phyloP scores from a whole-genome alignment of 2,888 invertebrate genomes.

The Phlogophora meticulosa region DNA sequence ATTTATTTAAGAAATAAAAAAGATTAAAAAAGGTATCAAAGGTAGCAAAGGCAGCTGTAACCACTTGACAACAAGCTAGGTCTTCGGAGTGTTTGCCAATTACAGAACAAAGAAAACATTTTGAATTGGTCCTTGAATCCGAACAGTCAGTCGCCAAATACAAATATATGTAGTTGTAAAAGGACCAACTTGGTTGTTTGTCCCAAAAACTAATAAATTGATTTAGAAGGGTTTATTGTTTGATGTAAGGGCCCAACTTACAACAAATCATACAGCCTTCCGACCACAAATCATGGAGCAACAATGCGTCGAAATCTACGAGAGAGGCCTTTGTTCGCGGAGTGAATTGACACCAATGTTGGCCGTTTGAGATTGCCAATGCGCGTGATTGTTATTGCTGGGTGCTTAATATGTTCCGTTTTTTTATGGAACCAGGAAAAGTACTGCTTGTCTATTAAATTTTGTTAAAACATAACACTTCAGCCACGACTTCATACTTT shows the following conservation, averaged over 20 bases:
- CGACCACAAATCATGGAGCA: constrained; percentile 59
- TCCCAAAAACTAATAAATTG: constrained; percentile 51
- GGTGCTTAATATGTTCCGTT: neutral
- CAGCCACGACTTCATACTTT: neutral
- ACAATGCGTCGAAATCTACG: constrained; percentile 50
- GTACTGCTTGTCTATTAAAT: no score
- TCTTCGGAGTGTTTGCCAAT: neutral
- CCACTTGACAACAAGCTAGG: neutral
- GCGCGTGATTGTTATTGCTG: constrained; percentile 12
- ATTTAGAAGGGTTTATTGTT: constrained; percentile 56
- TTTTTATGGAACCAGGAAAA: no score
- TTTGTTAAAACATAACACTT: no score
- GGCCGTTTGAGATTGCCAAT: constrained; percentile 18
- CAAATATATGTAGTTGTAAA: constrained; percentile 33
- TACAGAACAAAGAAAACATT: constrained; percentile 7
- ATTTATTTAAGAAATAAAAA: no score
- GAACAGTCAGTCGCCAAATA: neutral
- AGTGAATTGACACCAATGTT: constrained; percentile 44
- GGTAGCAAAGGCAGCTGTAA: no score
- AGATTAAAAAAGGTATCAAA: no score
- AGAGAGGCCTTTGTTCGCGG: constrained; percentile 38
- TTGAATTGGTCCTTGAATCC: constrained; percentile 5
- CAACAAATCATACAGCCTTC: constrained; percentile 58
- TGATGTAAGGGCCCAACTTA: constrained; percentile 52
- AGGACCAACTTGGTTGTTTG: constrained; percentile 21